Evolutionary conservation across 2,797 vertebrate species (phyloP).

Genomic region (Catamblyrhynchus diadema): DNA sequence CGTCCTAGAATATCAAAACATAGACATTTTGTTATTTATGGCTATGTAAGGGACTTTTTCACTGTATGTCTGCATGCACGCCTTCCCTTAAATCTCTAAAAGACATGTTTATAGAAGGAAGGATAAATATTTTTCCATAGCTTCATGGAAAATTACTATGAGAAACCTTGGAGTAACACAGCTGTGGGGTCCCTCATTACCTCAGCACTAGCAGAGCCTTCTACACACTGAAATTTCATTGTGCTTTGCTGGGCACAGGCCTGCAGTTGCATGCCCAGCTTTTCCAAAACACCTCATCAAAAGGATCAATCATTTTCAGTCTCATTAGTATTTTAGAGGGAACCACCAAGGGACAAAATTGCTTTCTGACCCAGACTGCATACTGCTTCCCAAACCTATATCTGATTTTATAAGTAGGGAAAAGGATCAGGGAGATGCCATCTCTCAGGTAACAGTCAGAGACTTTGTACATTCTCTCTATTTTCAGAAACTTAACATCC

Average conservation of each 20-base stretch:
- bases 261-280: neutral
- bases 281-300: neutral
- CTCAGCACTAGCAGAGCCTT: conserved; percentile 14
- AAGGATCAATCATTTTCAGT: neutral
- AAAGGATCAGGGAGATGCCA: neutral
- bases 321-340: neutral
- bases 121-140: conserved; percentile 69
- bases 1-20: neutral
- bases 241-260: neutral
- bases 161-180: conserved; percentile 57
- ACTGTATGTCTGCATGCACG: neutral
- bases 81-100: conserved; percentile 55
- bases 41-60: conserved; percentile 35
- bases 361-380: neutral
- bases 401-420: neutral
- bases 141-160: conserved; percentile 64
- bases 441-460: neutral
- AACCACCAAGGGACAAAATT: neutral
- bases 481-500: neutral
- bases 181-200: conserved; percentile 55
- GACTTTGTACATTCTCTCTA: neutral
- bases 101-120: conserved; percentile 64
- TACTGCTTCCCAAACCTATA: neutral
- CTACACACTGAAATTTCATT: neutral
- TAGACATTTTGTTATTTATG: conserved; percentile 33